Evolutionary conservation across 2,113 vertebrate genomes (phyloP).

Genomic region (Carettochelys insculpta): DNA sequence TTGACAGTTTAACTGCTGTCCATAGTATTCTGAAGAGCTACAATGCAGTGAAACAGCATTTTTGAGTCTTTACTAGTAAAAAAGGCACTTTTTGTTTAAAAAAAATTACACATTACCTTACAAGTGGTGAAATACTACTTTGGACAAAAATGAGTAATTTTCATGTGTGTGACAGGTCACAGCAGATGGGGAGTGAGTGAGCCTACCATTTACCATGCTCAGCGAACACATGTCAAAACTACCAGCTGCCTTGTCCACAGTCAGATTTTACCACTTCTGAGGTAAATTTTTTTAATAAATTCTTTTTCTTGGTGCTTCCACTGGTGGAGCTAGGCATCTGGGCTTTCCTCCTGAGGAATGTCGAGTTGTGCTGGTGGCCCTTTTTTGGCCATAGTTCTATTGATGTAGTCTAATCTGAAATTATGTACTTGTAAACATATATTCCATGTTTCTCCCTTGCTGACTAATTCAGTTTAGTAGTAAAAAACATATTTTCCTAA

Average conservation of each 20-base stretch:
- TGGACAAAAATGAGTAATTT: background rate
- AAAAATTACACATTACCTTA: background rate
- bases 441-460: background rate
- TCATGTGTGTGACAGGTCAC: background rate
- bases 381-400: background rate
- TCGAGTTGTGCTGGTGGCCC: background rate
- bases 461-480: background rate
- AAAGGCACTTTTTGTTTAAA: background rate
- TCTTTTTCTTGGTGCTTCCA: background rate
- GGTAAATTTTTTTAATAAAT: background rate
- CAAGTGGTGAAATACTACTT: constrained; percentile 15
- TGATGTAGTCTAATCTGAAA: background rate
- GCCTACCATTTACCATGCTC: background rate
- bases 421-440: background rate
- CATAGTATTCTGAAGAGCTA: background rate
- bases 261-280: background rate
- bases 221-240: background rate
- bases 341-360: background rate
- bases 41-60: constrained; percentile 29
- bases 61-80: background rate
- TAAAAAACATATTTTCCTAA: background rate
- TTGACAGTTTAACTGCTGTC: constrained; percentile 11
- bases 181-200: too few relatives aligned
- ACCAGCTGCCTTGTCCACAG: background rate
- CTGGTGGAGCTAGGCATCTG: background rate